Conservation (phyloP, 37 sponge, comb jelly and placozoan species). For the Eunapius fragilis region DNA sequence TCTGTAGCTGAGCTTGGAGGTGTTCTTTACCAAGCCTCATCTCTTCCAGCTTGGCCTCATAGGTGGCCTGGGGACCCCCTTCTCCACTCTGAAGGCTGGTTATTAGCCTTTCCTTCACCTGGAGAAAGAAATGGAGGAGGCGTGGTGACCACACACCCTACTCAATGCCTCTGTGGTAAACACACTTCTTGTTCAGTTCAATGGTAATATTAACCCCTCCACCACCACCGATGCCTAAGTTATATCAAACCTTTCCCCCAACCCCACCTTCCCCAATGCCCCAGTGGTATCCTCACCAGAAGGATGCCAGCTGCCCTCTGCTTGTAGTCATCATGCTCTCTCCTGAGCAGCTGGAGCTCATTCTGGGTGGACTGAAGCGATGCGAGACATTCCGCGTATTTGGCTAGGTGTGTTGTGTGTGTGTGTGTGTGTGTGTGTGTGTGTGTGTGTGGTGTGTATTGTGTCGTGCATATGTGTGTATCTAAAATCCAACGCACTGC, state of each 20-base stretch:
- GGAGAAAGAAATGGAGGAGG: background rate
- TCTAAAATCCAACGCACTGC: too few relatives aligned
- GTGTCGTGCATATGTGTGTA: too few relatives aligned
- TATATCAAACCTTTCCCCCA: too few relatives aligned
- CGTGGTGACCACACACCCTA: background rate
- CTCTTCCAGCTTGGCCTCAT: conserved; percentile 49
- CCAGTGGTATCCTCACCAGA: conserved; percentile 51
- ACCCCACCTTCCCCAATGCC: too few relatives aligned
- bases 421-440: too few relatives aligned
- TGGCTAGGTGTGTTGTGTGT: background rate
- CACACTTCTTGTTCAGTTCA: too few relatives aligned
- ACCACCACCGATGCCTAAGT: too few relatives aligned
- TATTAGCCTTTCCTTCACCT: conserved; percentile 72
- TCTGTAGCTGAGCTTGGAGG: conserved; percentile 40
- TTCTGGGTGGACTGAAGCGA: conserved; percentile 15
- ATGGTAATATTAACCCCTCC: background rate
- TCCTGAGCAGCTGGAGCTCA: conserved; percentile 31
- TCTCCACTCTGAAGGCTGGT: conserved; percentile 34
- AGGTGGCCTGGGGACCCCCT: background rate
- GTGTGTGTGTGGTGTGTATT: too few relatives aligned
- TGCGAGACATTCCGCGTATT: conserved; percentile 20
- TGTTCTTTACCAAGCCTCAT: conserved; percentile 46
- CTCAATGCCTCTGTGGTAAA: too few relatives aligned
- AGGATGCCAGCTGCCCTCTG: conserved; percentile 75
- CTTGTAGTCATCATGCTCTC: conserved; percentile 77